phyloP scores from a whole-genome alignment of 2,888 invertebrate species.

The Amblyjoppa fuscipennis region DNA sequence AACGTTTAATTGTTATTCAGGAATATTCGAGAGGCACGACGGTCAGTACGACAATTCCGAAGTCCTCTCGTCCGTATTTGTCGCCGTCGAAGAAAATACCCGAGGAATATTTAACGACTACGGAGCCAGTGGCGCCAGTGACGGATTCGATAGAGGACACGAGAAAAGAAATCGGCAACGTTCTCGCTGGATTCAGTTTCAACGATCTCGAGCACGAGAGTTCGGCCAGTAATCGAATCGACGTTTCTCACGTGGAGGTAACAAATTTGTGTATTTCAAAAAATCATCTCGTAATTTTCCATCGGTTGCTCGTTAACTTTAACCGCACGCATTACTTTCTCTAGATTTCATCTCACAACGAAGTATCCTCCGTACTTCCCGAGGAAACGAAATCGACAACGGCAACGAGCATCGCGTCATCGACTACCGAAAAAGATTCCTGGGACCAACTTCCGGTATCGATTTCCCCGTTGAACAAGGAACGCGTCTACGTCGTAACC shows the following conservation, averaged over 20 bases:
- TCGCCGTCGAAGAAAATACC: slow-evolving; percentile 92
- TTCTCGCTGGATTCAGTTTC: slow-evolving; percentile 76
- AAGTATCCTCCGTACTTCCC: slow-evolving; percentile 75
- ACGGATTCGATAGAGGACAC: slow-evolving; percentile 51
- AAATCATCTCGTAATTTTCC: not conserved
- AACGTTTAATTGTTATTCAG: slow-evolving; percentile 65
- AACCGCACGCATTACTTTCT: not conserved
- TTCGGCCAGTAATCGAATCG: slow-evolving; percentile 73
- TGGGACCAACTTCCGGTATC: slow-evolving; percentile 91
- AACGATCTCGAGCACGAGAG: slow-evolving; percentile 77
- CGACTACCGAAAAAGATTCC: slow-evolving; percentile 85
- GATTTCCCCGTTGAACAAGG: slow-evolving; percentile 91
- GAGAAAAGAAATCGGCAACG: slow-evolving; percentile 65
- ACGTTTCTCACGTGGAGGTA: slow-evolving; percentile 71
- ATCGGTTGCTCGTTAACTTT: not conserved
- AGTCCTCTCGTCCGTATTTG: slow-evolving; percentile 83
- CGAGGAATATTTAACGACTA: slow-evolving; percentile 90
- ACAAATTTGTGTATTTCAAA: not conserved
- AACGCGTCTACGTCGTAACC: slow-evolving; percentile 94
- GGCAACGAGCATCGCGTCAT: slow-evolving; percentile 39
- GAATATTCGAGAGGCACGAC: slow-evolving; percentile 80
- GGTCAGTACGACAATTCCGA: slow-evolving; percentile 76
- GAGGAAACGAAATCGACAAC: slow-evolving; percentile 59
- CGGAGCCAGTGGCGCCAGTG: slow-evolving; percentile 70
- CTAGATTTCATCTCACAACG: slow-evolving; percentile 58